phyloP scores from a whole-genome alignment of 2,888 invertebrate species.

The Leistus spinibarbis region DNA sequence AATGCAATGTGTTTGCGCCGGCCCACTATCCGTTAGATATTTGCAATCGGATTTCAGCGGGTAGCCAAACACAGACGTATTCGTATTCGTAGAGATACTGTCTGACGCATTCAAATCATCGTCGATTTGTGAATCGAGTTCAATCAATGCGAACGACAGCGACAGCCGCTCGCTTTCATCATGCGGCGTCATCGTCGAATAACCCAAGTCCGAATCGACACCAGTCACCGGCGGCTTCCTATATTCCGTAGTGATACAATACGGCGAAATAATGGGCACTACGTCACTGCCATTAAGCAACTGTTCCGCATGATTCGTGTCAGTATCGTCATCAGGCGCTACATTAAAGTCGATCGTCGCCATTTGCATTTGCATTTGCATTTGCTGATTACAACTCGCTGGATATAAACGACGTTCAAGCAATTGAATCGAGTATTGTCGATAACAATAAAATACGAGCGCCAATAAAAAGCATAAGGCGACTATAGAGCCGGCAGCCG shows the following conservation, averaged over 20 bases:
- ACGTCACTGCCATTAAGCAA: conserved; percentile 61
- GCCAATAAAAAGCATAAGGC: conserved; percentile 81
- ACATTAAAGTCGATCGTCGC: conserved; percentile 76
- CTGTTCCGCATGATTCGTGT: conserved; percentile 69
- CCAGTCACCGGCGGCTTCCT: conserved; percentile 76
- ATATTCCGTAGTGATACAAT: conserved; percentile 83
- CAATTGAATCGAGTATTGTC: conserved; percentile 64
- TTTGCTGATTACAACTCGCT: too few species aligned
- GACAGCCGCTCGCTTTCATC: conserved; percentile 86
- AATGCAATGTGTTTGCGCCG: conserved; percentile 63
- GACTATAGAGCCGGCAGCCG: conserved; percentile 84
- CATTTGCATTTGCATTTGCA: conserved; percentile 75
- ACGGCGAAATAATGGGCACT: conserved; percentile 78
- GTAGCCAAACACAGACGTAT: conserved; percentile 57
- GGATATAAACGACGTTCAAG: conserved; percentile 60
- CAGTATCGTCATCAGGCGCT: conserved; percentile 67
- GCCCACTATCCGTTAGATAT: conserved; percentile 20
- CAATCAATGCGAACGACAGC: conserved; percentile 74
- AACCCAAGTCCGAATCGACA: conserved; percentile 91
- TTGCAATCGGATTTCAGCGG: conserved; percentile 43
- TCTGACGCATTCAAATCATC: conserved; percentile 66
- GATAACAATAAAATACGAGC: conserved; percentile 83
- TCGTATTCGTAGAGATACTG: conserved; percentile 63
- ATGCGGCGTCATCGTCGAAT: conserved; percentile 92
- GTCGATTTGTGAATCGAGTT: conserved; percentile 61